These are phyloP conservation scores for Zaprionus tsacasi DNA, from an alignment of 1,140 invertebrate genomes.

Conservation along the genomic window DNA sequence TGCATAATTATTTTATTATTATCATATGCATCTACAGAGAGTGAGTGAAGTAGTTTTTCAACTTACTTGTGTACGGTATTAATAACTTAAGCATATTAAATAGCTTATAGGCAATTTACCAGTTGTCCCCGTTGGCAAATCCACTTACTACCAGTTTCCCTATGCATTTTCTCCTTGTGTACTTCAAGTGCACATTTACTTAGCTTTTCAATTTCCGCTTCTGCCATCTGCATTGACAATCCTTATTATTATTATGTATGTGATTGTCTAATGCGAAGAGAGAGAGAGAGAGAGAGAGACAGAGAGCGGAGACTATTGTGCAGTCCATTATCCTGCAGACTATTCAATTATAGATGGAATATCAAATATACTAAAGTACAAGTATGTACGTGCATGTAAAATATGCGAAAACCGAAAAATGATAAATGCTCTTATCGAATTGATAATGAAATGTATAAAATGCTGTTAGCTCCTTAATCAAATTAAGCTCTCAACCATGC, in stretches of 20 bases:
- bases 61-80: not conserved
- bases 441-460: conserved; percentile 46
- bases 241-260: conserved; percentile 11
- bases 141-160: not conserved
- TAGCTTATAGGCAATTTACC: not conserved
- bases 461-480: conserved; percentile 67
- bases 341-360: conserved; percentile 51
- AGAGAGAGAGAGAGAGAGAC: not conserved
- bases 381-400: not conserved
- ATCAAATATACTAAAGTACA: conserved; percentile 8
- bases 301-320: not conserved
- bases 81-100: conserved; percentile 6
- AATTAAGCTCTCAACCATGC: conserved; percentile 53
- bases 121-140: not conserved
- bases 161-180: not conserved
- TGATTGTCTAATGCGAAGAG: not conserved
- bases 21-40: not conserved
- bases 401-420: conserved; percentile 36
- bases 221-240: conserved; percentile 1
- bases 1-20: not conserved
- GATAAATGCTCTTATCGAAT: conserved; percentile 60
- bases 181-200: not conserved
- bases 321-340: conserved; percentile 54
- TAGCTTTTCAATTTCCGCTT: conserved; percentile 7
- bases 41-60: not conserved